phyloP scores from a whole-genome alignment of 2,113 vertebrate species.

The Maccullochella peelii region DNA sequence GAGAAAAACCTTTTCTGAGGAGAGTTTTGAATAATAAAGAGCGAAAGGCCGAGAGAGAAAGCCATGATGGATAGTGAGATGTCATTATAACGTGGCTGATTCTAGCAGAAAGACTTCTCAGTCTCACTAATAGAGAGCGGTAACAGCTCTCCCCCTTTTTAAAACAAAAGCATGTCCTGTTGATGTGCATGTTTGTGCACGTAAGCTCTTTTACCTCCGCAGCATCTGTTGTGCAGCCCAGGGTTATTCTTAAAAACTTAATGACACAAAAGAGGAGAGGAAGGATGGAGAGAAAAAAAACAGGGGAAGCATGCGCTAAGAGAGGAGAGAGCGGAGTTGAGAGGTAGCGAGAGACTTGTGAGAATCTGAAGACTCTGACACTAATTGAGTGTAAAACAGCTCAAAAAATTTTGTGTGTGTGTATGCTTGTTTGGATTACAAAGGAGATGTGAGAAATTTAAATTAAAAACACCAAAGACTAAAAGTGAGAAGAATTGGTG shows the following conservation, averaged over 20 bases:
- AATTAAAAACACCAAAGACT: conserved; percentile 21
- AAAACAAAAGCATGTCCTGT: conserved; percentile 49
- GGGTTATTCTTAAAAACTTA: conserved; percentile 76
- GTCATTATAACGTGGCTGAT: conserved; percentile 21
- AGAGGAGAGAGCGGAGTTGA: conserved; percentile 26
- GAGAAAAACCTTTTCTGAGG: conserved; percentile 10
- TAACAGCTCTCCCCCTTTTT: conserved; percentile 42
- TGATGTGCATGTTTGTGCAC: conserved; percentile 23
- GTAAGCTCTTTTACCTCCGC: conserved; percentile 58
- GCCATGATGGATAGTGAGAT: conserved; percentile 20
- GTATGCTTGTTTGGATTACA: conserved; percentile 30
- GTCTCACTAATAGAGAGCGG: conserved; percentile 36
- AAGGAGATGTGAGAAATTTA: conserved; percentile 5
- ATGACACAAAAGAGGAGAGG: conserved; percentile 65
- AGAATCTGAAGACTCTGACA: conserved; percentile 11
- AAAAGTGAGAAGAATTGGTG: not conserved
- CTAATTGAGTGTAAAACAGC: conserved; percentile 35
- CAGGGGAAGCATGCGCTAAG: conserved; percentile 21
- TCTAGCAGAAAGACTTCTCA: conserved; percentile 31
- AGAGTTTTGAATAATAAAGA: conserved; percentile 22
- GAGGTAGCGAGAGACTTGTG: conserved; percentile 7
- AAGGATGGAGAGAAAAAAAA: not conserved
- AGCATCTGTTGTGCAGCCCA: conserved; percentile 72
- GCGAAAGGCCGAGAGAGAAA: not conserved
- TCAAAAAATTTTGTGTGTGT: not conserved